Conservation (phyloP, 2,797 vertebrate species). For the Anisognathus igniventris region DNA sequence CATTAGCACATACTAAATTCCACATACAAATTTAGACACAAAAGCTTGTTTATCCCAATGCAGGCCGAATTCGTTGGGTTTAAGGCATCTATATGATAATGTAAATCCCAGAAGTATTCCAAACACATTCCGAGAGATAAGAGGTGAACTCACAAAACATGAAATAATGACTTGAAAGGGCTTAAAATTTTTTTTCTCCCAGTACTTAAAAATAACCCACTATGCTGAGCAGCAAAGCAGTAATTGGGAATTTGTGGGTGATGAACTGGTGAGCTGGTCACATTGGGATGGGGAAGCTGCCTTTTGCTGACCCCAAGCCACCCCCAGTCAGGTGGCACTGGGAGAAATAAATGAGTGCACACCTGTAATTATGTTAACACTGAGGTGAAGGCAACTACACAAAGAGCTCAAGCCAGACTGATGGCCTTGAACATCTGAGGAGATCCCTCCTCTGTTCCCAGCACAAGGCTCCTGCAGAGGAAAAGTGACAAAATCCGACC, state of each 20-base stretch:
- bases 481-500: not conserved
- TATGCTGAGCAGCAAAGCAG: not conserved
- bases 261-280: not conserved
- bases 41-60: not conserved
- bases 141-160: not conserved
- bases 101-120: not conserved
- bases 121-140: not conserved
- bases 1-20: not conserved
- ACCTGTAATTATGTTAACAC: not conserved
- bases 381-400: not conserved
- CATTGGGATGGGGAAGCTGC: accelerated
- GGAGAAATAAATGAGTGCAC: not conserved
- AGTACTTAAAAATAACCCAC: not conserved
- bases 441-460: not conserved
- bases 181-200: not conserved
- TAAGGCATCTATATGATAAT: not conserved
- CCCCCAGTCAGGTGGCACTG: not conserved
- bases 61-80: not conserved
- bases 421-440: not conserved
- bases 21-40: not conserved
- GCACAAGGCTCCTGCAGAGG: not conserved
- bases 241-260: not conserved
- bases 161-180: not conserved
- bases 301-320: not conserved
- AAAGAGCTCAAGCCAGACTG: not conserved